Evolutionary conservation across 1,140 invertebrate genomes (phyloP), one percentile per base, ranked within the genome.

Genomic region (Heterodera carotae): DNA sequence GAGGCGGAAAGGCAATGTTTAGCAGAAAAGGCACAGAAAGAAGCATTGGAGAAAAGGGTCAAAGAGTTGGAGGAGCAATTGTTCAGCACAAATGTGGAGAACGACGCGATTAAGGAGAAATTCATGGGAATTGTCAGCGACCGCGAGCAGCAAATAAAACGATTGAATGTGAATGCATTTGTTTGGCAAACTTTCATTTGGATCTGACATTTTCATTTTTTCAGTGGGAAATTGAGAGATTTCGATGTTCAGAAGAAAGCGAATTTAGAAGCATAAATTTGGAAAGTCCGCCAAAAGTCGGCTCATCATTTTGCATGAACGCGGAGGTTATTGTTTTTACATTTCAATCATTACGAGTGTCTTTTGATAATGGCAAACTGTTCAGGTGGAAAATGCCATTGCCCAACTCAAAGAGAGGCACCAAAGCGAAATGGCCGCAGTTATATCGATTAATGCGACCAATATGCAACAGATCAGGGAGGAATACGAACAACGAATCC

Each of bases 61-160:
- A 70, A 60, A 31, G 79, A 79, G 48, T 56, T 81, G 31, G 78
- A 79, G 36, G 77, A 79, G 15, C 78, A 79, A 43, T 62, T 79
- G 6, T 80, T 69, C 62, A 80, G 53, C 56, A 36, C 67, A 7
- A 81, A 34, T 34, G 43, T 59, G 18, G 78, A 79, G 27, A 81
- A 56, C 64, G 78, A 79, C 53, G 78, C 78, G 6, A 79, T 74
- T 12, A 79, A 74, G 43, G 78, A 79, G 22, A 79, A 79, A 48
- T 79, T 79, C 43, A 53, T 33, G 79, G 66, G 64, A 31, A 79
- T 79, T 29, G 69, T 79, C 39, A 34, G 48, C 15, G 60, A 72
- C 53, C 34, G 78, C 39, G 78, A 79, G 53, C 48, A 59, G 36
- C 80, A 81, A 18, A 79, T 79, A 22, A 56, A 71, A 39, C 69